These are phyloP conservation scores for Squalus acanthias DNA, from an alignment of 2,797 vertebrate species.

Conservation along the genomic window DNA sequence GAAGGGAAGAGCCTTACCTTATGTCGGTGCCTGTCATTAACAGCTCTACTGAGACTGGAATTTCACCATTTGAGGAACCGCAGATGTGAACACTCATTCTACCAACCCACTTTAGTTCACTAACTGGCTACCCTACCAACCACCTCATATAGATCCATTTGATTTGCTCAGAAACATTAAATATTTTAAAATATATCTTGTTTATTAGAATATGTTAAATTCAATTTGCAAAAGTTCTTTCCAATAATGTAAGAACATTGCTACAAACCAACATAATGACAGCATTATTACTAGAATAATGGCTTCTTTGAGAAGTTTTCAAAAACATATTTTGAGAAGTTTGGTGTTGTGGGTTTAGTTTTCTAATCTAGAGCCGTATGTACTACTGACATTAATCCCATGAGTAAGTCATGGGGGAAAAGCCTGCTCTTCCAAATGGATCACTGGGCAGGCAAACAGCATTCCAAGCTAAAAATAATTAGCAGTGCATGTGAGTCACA, in stretches of 20 bases:
- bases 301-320: no score
- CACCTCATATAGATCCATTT: not conserved
- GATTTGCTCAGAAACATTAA: not conserved
- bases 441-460: not conserved
- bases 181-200: not conserved
- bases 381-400: not conserved
- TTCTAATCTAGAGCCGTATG: not conserved
- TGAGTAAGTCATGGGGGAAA: not conserved
- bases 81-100: not conserved
- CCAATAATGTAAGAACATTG: not conserved
- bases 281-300: not conserved
- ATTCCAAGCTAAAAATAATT: constrained; percentile 38
- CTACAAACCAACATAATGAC: not conserved
- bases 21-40: not conserved
- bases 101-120: not conserved
- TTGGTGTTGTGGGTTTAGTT: not conserved
- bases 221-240: not conserved
- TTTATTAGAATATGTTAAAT: not conserved
- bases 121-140: not conserved
- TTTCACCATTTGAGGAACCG: no score
- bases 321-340: not conserved
- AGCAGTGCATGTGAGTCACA: constrained; percentile 16
- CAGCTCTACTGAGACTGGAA: not conserved
- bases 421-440: not conserved
- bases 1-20: not conserved